Conservation (phyloP, 2,113 vertebrate species). For the Morone chrysops region DNA sequence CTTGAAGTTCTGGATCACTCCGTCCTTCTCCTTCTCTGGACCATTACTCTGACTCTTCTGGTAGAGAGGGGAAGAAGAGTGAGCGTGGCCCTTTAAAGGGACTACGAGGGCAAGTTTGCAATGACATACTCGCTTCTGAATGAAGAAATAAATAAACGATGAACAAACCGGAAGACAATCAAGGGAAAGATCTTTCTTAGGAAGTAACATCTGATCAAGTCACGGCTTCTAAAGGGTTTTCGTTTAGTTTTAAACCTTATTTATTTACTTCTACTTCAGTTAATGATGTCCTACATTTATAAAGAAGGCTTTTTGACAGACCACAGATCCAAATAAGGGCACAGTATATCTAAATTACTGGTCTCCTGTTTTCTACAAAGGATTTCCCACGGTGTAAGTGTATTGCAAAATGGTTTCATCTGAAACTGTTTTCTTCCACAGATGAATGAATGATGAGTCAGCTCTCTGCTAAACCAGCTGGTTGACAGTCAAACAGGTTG, state of each 20-base stretch:
- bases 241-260: background rate
- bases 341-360: background rate
- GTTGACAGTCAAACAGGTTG: background rate
- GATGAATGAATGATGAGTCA: background rate
- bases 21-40: conserved; percentile 97
- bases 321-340: too few species aligned
- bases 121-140: background rate
- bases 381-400: background rate
- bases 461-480: conserved; percentile 5
- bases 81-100: background rate
- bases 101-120: background rate
- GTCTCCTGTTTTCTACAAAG: background rate
- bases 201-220: background rate
- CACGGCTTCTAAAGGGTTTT: background rate
- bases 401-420: background rate
- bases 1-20: conserved; percentile 99
- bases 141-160: background rate
- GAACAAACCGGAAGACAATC: background rate
- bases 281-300: background rate
- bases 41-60: conserved; percentile 97
- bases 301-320: background rate
- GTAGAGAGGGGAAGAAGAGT: conserved; percentile 3
- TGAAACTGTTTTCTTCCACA: background rate
- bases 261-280: background rate
- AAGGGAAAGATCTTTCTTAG: background rate